Conservation (phyloP, 2,797 vertebrate genomes). For the Leuciscus waleckii region DNA sequence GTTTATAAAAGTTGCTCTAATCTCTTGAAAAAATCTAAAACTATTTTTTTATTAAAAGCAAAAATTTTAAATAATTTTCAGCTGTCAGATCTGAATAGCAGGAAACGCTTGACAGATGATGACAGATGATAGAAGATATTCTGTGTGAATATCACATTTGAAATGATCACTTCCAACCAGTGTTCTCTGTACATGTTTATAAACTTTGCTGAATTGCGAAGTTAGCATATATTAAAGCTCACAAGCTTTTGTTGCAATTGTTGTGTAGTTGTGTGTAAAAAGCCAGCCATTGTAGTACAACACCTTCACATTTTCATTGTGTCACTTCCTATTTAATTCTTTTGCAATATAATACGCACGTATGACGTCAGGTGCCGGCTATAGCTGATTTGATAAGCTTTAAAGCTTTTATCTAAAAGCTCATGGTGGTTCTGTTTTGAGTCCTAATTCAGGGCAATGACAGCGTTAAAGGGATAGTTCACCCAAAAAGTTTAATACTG, state of each 20-base stretch:
- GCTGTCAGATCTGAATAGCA: not conserved
- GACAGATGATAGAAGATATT: not conserved
- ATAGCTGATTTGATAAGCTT: not conserved
- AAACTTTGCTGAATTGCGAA: not conserved
- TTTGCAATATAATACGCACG: not conserved
- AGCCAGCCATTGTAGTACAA: not conserved
- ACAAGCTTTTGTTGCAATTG: not conserved
- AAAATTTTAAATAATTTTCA: not conserved
- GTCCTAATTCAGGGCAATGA: not conserved
- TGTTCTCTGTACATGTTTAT: not conserved
- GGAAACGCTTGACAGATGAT: not conserved
- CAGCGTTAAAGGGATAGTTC: not conserved
- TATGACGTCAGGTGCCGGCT: not conserved
- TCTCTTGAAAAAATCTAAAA: not conserved
- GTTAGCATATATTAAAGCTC: not conserved
- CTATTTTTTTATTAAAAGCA: conserved; percentile 76
- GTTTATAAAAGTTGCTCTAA: not conserved
- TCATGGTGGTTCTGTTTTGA: conserved; percentile 15
- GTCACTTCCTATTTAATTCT: not conserved
- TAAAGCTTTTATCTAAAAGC: conserved; percentile 2
- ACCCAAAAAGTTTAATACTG: not conserved
- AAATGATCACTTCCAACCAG: not conserved
- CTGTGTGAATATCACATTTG: not conserved
- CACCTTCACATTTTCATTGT: not conserved
- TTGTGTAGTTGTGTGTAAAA: not conserved